Evolutionary conservation across 1,140 invertebrate species (phyloP), one percentile per base, ranked within the genome.

Genomic region (Diabrotica undecimpunctata): DNA sequence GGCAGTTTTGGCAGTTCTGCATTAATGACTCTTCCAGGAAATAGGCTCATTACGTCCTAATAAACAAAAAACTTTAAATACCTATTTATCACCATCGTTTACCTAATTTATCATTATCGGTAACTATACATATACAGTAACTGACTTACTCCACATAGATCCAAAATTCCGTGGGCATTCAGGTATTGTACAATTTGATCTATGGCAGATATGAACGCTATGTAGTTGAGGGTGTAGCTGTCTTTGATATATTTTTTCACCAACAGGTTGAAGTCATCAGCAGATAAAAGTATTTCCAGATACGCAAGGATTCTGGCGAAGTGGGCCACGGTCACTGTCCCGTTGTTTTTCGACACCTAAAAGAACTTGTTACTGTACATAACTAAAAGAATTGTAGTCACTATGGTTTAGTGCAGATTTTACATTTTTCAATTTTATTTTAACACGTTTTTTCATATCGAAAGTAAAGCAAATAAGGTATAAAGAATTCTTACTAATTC

Each of bases 301-400:
- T 85, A 89, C 70, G 85, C 82, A n/a, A 90, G 75, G 14, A 90
- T 83, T 50, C 88, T 81, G 0, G 85, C 85, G 70, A 90, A 90
- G 76, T 90, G 88, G 0, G 85, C 80, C 10, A 89, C 83, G 0
- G 88, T 90, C 8, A 90, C 85, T 0, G 85, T 83, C 10, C 88
- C 88, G 57, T 83, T 81, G 77, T 89, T 88, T 77, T 88, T 88
- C 0, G 88, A 82, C 10, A 90, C 83, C 88, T 89, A 66, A 0
- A 74, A 66, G 66, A 72, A 25, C 25, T 25, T 25, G 4, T 25
- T 25, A 25, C 25, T 25, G 1, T 25, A 25, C 25, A 25, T 25
- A 66, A 51, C 10, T 54, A 3, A 38, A 12, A 61, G 14, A 8
- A 53, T 11, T 52, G 35, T 9, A 52, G 9, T 6, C 4, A 4